These are phyloP conservation scores for Parazoanthus swiftii DNA, from an alignment of 92 coral and sea anemone species.

Conservation along the genomic window DNA sequence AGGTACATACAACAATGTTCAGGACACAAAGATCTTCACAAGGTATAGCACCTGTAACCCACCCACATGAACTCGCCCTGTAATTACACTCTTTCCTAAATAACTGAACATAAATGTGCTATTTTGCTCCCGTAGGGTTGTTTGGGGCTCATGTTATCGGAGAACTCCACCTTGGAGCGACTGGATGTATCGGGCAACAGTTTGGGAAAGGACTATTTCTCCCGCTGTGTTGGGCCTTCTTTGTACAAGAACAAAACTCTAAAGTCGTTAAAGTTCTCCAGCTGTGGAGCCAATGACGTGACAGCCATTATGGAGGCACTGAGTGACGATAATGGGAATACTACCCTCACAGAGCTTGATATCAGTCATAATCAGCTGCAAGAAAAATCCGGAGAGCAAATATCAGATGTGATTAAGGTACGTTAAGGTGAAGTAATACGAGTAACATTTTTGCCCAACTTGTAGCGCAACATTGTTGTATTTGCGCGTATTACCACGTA, in stretches of 20 bases:
- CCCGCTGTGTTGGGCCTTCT: conserved; percentile 78
- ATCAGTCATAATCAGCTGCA: conserved; percentile 65
- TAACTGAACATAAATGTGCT: neutral
- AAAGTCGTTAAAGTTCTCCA: conserved; percentile 54
- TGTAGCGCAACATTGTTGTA: no score
- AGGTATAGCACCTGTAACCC: no score
- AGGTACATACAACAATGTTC: no score
- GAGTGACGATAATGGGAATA: conserved; percentile 36
- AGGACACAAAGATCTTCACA: no score
- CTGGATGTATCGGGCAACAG: conserved; percentile 73
- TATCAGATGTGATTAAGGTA: conserved; percentile 56
- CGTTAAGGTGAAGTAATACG: neutral
- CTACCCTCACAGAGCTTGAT: conserved; percentile 50
- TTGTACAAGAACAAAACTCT: conserved; percentile 51
- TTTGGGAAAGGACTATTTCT: conserved; percentile 72
- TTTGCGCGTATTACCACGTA: no score
- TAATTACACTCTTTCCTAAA: no score
- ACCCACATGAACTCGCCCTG: no score
- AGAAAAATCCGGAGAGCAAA: conserved; percentile 49
- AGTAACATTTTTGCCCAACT: no score
- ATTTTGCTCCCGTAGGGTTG: conserved; percentile 44
- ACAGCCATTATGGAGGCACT: conserved; percentile 57
- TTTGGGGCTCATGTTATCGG: conserved; percentile 56
- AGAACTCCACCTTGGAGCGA: conserved; percentile 51
- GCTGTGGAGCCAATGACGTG: conserved; percentile 70